Base-by-base conservation (phyloP, 2,797 vertebrate genomes). In the Enteromius argenteus region DNA sequence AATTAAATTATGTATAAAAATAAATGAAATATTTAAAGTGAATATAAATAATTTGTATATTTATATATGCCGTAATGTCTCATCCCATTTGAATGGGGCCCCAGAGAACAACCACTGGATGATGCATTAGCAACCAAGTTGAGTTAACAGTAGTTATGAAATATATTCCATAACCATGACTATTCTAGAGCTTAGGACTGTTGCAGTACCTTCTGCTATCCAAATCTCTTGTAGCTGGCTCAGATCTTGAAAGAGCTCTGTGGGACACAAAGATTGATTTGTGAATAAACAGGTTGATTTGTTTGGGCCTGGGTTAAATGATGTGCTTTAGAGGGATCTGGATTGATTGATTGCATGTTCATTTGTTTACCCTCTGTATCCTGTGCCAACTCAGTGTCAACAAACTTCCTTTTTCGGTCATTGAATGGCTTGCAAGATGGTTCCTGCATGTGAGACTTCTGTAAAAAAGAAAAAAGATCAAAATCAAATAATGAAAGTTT, bases 201-300 rank as follows among this genome's bases (percentile, higher is more conserved):
- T 17, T 80, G 60, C 13, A 93, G 96, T 95, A 96, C 97, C 97
- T 97, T 98, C 97, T 89, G 97, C 97, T 82, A 99, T 96, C 97
- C 97, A 98, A 85, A 97, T 97, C 91, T 99, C 97, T 90, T 98
- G 97, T 81, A 98, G 96, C 90, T 96, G 97, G 93, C 94, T 97
- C 89, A 99, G 95, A 92, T 98, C 97, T 90, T 98, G 97, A 93
- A 99, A 98, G 87, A 99, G 95, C 84, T 98, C 97, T 99, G 94
- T 14, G 94, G 94, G 75, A 89, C 86, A 69, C 11, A 79, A 79
- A 67, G 30, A 79, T 66, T 83, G 69, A 71, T 72, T 80, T 49
- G 79, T 64, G 44, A 76, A 73, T 68, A 82, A 32, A 79, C 49
- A 85, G 60, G 37, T 42, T 49, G 58, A 46, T 53, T 83, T 73